Base-by-base conservation (phyloP, 2,888 invertebrate species). In the Caenorhabditis wallacei region DNA sequence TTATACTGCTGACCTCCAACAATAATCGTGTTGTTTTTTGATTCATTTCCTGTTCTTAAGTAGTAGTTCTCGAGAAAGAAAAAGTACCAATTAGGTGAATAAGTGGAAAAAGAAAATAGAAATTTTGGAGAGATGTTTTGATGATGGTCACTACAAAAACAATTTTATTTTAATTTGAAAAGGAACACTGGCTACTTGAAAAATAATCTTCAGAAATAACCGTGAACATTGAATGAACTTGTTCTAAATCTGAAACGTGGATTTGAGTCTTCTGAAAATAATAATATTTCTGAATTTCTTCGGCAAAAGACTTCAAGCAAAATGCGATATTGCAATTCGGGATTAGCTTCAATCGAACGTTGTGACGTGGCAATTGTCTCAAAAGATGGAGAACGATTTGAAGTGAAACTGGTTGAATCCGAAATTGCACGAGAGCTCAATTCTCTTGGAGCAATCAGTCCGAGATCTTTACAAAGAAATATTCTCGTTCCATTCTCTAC, bases 351-450 rank as follows among this genome's bases (percentile, higher is more conserved):
- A 16, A 30, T 24, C n/a, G 76, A 76, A 8, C 40, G 37, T 11
- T 61, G 51, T 18, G 80, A 74, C 43, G 80, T 80, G 51, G 61
- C 74, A 40, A 13, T 74, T 16, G 30, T 80, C 22, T 80, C 80
- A 7, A 80, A 43, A 37, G 68, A 80, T 26, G 80, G 69, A 16
- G 68, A 63, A 13, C 68, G 80, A 18, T 80, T 66, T 37, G 71
- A 80, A 18, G 43, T 61, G 66, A 63, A 75, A 46, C 80, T 70
- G 3, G 48, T 54, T 3, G 70, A 74, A 59, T 74, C 80, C 22
- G 69, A 54, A 26, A 48, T 75, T 3, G 57, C 51, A 7, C 54
- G 70, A n/a, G 82, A 82, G 40, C 51, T 82, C 3, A 66, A 72
- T 24, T 56, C 43, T 20, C 43, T 82, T 7, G 82, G 82, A 43